Percentiles rank a stretch among this genome's conserved stretches.
Conservation (phyloP, 2,888 invertebrate genomes). For the Sturmia bella region DNA sequence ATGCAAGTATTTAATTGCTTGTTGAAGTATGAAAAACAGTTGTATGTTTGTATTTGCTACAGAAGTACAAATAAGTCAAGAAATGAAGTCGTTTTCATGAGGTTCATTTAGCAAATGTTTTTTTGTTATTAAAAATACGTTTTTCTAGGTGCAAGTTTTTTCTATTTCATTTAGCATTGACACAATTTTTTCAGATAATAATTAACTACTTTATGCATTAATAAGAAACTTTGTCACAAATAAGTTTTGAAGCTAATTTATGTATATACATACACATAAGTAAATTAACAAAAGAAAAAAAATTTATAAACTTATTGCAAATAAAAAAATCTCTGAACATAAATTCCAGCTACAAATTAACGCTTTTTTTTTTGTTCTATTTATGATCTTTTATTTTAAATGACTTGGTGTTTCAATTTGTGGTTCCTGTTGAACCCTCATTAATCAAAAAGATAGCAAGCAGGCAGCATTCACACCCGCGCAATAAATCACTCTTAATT, state of each 20-base stretch:
- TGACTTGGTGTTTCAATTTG: background rate
- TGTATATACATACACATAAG: background rate
- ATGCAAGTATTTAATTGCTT: constrained; percentile 27
- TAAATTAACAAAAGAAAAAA: constrained; percentile 3
- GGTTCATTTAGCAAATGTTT: constrained; percentile 31
- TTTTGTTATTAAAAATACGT: background rate
- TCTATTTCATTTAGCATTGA: constrained; percentile 64
- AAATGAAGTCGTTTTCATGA: constrained; percentile 26
- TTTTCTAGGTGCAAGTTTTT: constrained; percentile 30
- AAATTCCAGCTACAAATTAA: no score
- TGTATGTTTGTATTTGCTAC: constrained; percentile 32
- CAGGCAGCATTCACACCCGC: background rate
- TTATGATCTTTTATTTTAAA: no score
- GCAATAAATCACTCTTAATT: background rate
- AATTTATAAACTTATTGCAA: no score
- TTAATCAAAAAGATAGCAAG: background rate
- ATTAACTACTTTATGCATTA: constrained; percentile 26
- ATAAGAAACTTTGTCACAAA: constrained; percentile 28
- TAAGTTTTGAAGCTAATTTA: background rate
- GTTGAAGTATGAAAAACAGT: constrained; percentile 9
- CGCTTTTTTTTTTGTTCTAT: no score
- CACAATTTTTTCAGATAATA: constrained; percentile 62
- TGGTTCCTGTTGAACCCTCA: background rate
- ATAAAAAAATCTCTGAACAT: no score
- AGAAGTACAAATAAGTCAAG: constrained; percentile 17